Evolutionary conservation across 1,140 invertebrate species (phyloP).

Genomic region (Hermatobates lingyangjiaoensis): DNA sequence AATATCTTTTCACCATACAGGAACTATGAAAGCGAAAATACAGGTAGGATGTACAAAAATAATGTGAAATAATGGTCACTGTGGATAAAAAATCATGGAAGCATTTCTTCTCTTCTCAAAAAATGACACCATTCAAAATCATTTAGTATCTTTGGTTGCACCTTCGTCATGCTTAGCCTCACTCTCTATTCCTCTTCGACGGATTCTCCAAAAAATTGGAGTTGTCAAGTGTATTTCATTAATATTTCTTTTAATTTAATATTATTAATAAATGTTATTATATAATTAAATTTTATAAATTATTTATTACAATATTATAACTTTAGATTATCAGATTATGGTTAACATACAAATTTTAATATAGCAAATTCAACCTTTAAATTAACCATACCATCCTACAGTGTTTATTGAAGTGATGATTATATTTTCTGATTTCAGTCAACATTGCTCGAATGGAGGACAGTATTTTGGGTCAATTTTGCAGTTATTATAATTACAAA

Average conservation of each 20-base stretch:
- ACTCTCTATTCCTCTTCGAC: too few relatives aligned
- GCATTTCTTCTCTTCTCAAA: too few relatives aligned
- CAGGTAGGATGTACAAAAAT: too few relatives aligned
- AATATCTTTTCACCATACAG: too few relatives aligned
- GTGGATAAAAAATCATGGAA: too few relatives aligned
- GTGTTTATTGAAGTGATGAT: not conserved
- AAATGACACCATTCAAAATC: too few relatives aligned
- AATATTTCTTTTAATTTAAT: not conserved
- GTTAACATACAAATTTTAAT: not conserved
- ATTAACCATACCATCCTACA: not conserved
- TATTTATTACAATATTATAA: not conserved
- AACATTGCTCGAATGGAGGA: constrained; percentile 53
- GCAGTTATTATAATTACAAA: constrained; percentile 52
- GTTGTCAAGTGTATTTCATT: too few relatives aligned
- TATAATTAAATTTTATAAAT: not conserved
- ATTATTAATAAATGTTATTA: not conserved
- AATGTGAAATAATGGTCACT: too few relatives aligned
- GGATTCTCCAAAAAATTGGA: too few relatives aligned
- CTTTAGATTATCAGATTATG: not conserved
- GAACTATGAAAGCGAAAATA: too few relatives aligned
- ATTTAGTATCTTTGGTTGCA: too few relatives aligned
- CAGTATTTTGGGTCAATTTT: constrained; percentile 65
- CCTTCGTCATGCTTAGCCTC: too few relatives aligned
- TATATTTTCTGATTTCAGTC: constrained; percentile 32
- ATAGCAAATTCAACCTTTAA: not conserved